phyloP scores from a whole-genome alignment of 2,113 vertebrate species.

The Pontoporia blainvillei region DNA sequence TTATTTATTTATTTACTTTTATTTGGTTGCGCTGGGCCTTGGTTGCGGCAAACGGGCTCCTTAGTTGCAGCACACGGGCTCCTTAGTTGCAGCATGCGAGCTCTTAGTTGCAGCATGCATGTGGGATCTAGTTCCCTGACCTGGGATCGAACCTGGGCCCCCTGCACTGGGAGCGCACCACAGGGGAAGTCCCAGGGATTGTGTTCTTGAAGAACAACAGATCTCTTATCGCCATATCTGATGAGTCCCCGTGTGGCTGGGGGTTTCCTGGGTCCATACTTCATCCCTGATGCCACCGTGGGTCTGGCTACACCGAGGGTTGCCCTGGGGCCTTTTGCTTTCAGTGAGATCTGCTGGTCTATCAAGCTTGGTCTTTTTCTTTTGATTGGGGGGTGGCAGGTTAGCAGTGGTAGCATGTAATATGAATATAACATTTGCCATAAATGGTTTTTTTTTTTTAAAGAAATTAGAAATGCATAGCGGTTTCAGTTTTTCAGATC shows the following conservation, averaged over 20 bases:
- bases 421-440: neutral
- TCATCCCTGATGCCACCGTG: neutral
- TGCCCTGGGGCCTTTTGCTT: neutral
- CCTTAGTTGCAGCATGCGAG: too few relatives aligned
- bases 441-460: neutral
- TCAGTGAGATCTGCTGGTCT: neutral
- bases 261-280: neutral
- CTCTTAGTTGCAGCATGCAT: too few relatives aligned
- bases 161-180: too few relatives aligned
- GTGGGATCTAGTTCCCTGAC: too few relatives aligned
- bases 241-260: neutral
- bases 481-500: neutral
- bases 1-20: too few relatives aligned
- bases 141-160: too few relatives aligned
- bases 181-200: too few relatives aligned
- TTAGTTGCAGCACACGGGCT: too few relatives aligned
- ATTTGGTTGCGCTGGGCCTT: too few relatives aligned
- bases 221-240: neutral
- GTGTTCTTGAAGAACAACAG: neutral
- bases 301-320: neutral
- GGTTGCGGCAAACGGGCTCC: too few relatives aligned
- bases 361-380: too few relatives aligned
- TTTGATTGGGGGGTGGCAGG: neutral
- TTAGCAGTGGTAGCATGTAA: neutral
- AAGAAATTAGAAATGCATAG: neutral